Base-by-base conservation (phyloP, 2,888 invertebrate genomes). In the Agrochola lota region DNA sequence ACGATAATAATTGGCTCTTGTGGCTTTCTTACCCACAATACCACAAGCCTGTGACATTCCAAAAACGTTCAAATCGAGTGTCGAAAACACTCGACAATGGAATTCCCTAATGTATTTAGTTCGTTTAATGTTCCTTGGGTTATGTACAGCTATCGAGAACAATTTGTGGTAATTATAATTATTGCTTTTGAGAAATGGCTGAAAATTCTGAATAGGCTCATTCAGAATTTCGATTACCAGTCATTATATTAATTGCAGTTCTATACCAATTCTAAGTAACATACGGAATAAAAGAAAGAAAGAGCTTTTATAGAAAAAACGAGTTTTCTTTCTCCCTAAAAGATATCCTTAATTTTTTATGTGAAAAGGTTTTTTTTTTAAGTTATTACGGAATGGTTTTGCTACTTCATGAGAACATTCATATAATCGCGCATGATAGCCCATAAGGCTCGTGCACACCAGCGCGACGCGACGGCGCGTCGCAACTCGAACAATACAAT, bases 171-270 rank as follows among this genome's bases (percentile, higher is more conserved):
- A 55, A 77, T 79, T 63, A 63, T 23, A 63, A 68, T 49, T 63
- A 5, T 30, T 30, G 46, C 55, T 70, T 63, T 55, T 49, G 2
- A 62, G 26, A 72, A 46, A 55, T 49, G 23, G 35, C 3, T 7
- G 23, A 78, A 63, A 55, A 52, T n/a, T n/a, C n/a, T n/a, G n/a
- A n/a, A n/a, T n/a, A n/a, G 49, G 2, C 15, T 23, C 60, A 59
- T 81, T 46, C 9, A 35, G 52, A 66, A 59, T 30, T n/a, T 46
- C 15, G 15, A 78, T 73, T 57, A 35, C 43, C 55, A 23, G 26
- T 67, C 35, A 78, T 78, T 67, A 81, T 40, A 60, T 43, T 81
- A 72, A 81, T 81, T 60, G 35, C 59, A 52, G 23, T 46, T n/a
- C 26, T 17, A 30, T 66, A 55, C 15, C 8, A 43, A 77, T 62